Conservation (phyloP, 2,888 invertebrate genomes). For the Campoletis raptor region DNA sequence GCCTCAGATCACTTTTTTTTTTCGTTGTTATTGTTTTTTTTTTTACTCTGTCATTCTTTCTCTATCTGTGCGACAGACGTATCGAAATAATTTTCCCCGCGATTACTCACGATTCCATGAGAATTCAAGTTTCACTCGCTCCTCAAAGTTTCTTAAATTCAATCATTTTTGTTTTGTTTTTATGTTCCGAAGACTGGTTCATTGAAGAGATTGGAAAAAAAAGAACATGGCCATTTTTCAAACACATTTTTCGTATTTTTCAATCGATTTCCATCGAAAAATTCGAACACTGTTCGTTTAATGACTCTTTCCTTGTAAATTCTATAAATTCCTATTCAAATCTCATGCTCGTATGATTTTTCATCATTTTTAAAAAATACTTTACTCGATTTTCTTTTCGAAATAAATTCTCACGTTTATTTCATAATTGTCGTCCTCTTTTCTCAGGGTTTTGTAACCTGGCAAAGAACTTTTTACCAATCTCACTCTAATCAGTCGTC, state of each 20-base stretch:
- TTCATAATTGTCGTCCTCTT: background rate
- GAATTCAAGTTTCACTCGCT: slow-evolving; percentile 8
- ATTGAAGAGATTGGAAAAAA: background rate
- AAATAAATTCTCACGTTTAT: background rate
- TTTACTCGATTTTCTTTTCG: background rate
- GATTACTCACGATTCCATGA: background rate
- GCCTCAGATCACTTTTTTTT: background rate
- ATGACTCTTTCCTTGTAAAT: background rate
- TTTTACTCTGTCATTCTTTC: background rate
- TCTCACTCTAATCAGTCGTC: slow-evolving; percentile 17
- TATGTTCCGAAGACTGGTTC: background rate
- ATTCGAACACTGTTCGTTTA: background rate
- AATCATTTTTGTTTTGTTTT: background rate
- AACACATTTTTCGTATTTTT: background rate
- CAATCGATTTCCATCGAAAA: background rate
- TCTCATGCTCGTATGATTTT: background rate
- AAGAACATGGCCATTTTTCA: background rate
- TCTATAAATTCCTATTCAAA: background rate
- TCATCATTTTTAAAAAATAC: background rate
- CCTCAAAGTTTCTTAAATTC: background rate
- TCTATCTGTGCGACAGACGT: background rate
- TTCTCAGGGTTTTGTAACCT: background rate
- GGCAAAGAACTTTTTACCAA: slow-evolving; percentile 27
- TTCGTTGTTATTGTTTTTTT: background rate
- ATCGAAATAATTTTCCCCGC: background rate